Conservation (phyloP, 37 sponge, comb jelly and placozoan genomes). For the Agelas oroides region DNA sequence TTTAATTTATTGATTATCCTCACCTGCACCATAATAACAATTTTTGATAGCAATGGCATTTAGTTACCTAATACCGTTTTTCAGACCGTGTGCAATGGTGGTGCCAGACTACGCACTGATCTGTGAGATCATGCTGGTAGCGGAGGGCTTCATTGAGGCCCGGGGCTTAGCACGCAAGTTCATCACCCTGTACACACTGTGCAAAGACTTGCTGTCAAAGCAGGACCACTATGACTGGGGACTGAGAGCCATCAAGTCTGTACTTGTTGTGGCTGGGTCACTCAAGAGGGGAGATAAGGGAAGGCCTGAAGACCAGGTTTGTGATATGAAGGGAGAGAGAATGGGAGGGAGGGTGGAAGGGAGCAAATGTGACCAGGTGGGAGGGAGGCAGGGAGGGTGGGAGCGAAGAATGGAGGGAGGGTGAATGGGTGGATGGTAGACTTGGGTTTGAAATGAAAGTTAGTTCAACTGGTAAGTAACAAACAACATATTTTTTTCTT, state of each 20-base stretch:
- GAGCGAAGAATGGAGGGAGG: too few species aligned
- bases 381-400: too few species aligned
- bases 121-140: constrained; percentile 99
- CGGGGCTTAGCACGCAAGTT: constrained; percentile 95
- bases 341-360: too few species aligned
- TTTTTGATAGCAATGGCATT: too few species aligned
- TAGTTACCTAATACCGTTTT: too few species aligned
- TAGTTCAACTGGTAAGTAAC: too few species aligned
- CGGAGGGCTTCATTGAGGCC: constrained; percentile 98
- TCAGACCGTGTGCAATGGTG: constrained; percentile 99
- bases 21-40: too few species aligned
- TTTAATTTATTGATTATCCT: too few species aligned
- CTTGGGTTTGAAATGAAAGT: background rate
- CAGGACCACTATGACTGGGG: constrained; percentile 99
- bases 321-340: too few species aligned
- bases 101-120: constrained; percentile 99
- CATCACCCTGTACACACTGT: constrained; percentile 96
- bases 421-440: too few species aligned
- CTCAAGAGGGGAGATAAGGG: constrained; percentile 96
- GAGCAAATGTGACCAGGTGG: too few species aligned
- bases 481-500: too few species aligned
- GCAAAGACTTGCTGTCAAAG: constrained; percentile 89
- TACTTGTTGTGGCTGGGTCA: constrained; percentile 97
- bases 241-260: constrained; percentile 98
- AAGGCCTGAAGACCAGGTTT: constrained; percentile 96